phyloP scores from a whole-genome alignment of 2,888 invertebrate species.

The Chelonus formosanus region DNA sequence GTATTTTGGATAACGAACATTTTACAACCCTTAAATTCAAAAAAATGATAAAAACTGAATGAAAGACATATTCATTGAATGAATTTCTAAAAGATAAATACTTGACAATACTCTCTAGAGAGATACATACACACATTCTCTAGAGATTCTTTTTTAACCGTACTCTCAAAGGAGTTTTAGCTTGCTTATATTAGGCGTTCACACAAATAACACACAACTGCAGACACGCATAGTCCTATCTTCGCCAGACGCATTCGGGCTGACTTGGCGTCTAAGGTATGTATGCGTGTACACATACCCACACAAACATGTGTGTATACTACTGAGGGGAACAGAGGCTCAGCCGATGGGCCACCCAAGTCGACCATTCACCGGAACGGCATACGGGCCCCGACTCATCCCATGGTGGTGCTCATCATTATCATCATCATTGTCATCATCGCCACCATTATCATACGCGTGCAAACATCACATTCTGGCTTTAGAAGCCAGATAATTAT shows the following conservation, averaged over 20 bases:
- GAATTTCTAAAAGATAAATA: too few species aligned
- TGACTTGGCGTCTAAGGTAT: conserved; percentile 15
- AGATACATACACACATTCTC: conserved; percentile 1
- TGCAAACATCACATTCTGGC: neutral
- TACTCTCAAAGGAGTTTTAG: conserved; percentile 6
- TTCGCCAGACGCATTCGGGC: conserved; percentile 19
- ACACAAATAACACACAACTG: too few species aligned
- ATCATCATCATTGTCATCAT: conserved; percentile 45
- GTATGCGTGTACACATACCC: conserved; percentile 44
- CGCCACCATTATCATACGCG: neutral
- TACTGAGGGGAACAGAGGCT: conserved; percentile 41
- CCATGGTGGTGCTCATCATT: conserved; percentile 47
- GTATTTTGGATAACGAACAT: too few species aligned
- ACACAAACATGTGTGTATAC: conserved; percentile 3
- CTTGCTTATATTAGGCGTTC: too few species aligned
- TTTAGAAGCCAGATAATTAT: neutral
- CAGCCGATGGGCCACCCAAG: conserved; percentile 63
- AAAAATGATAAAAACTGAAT: conserved; percentile 33
- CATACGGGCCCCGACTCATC: conserved; percentile 56
- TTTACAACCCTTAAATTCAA: neutral
- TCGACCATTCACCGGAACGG: conserved; percentile 66
- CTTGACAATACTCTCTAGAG: too few species aligned
- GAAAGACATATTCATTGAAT: conserved; percentile 22
- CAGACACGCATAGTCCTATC: too few species aligned
- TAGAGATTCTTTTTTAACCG: conserved; percentile 1